These are phyloP conservation scores for Polymixis flavicincta DNA, from an alignment of 2,888 invertebrate species.

Conservation along the genomic window DNA sequence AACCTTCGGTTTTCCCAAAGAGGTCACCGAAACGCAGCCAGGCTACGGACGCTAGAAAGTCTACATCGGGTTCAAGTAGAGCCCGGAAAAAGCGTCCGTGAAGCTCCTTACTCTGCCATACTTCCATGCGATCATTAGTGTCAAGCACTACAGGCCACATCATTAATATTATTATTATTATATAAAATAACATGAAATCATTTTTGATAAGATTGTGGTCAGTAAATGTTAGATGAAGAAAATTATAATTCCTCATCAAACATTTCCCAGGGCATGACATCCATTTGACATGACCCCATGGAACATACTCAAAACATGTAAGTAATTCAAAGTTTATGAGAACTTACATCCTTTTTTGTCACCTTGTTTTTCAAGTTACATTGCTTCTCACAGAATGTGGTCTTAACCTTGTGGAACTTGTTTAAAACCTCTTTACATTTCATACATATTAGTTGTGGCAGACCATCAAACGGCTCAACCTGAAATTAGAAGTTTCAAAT, in stretches of 20 bases:
- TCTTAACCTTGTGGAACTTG: slow-evolving; percentile 75
- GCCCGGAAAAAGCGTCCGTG: too few species aligned
- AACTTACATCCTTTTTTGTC: slow-evolving; percentile 70
- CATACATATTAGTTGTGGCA: slow-evolving; percentile 85
- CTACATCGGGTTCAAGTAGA: too few species aligned
- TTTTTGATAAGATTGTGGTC: not conserved
- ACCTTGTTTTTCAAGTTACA: slow-evolving; percentile 69
- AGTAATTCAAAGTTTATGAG: not conserved
- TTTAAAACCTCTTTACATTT: slow-evolving; percentile 80
- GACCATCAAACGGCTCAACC: slow-evolving; percentile 85
- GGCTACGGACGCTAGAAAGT: too few species aligned
- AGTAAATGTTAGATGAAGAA: not conserved
- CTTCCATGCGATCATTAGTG: too few species aligned
- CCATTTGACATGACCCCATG: not conserved
- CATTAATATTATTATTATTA: too few species aligned
- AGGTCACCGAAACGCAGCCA: too few species aligned
- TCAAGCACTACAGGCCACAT: too few species aligned
- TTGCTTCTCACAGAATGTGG: slow-evolving; percentile 79
- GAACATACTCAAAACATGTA: not conserved
- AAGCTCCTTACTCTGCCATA: too few species aligned
- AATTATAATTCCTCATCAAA: not conserved
- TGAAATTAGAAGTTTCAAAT: slow-evolving; percentile 52
- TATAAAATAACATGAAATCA: not conserved
- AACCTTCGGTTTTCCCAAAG: too few species aligned
- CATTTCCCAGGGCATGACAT: not conserved